These are phyloP conservation scores for Perodicticus potto DNA, from an alignment of 2,797 vertebrate genomes.

Conservation along the genomic window DNA sequence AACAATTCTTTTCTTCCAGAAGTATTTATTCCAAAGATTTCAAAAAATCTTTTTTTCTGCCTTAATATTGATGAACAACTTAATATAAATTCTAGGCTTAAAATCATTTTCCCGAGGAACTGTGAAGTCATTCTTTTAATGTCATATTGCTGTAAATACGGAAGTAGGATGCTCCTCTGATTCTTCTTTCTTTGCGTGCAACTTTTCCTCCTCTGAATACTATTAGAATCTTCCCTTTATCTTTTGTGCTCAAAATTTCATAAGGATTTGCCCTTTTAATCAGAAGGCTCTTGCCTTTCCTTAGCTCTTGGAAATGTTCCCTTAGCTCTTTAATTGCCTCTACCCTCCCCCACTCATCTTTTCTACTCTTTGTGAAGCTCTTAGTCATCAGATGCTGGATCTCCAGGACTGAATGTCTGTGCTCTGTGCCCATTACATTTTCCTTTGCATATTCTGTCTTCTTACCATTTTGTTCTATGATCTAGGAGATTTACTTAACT, in stretches of 20 bases:
- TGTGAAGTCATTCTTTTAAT: conserved; percentile 30
- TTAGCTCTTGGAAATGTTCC: conserved; percentile 10
- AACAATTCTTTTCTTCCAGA: background rate
- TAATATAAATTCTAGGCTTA: conserved; percentile 38
- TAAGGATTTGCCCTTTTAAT: background rate
- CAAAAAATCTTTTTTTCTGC: conserved; percentile 45
- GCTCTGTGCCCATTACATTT: background rate
- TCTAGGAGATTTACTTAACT: conserved; percentile 46
- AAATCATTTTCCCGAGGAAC: conserved; percentile 15
- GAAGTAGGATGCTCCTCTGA: background rate
- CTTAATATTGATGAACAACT: background rate
- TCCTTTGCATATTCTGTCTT: conserved; percentile 1
- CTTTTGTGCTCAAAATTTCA: background rate
- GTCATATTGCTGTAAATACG: background rate
- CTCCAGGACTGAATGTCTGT: background rate
- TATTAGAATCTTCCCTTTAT: background rate
- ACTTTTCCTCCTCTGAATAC: background rate
- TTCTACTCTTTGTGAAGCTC: background rate
- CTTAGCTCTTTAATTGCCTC: background rate
- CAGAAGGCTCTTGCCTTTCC: background rate
- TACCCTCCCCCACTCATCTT: background rate
- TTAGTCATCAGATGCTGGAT: background rate
- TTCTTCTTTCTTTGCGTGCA: conserved; percentile 33
- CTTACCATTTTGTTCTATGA: conserved; percentile 20
- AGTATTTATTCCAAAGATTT: conserved; percentile 37